phyloP scores from a whole-genome alignment of 2,113 vertebrate species.

The Tenebrosternarchus preto region DNA sequence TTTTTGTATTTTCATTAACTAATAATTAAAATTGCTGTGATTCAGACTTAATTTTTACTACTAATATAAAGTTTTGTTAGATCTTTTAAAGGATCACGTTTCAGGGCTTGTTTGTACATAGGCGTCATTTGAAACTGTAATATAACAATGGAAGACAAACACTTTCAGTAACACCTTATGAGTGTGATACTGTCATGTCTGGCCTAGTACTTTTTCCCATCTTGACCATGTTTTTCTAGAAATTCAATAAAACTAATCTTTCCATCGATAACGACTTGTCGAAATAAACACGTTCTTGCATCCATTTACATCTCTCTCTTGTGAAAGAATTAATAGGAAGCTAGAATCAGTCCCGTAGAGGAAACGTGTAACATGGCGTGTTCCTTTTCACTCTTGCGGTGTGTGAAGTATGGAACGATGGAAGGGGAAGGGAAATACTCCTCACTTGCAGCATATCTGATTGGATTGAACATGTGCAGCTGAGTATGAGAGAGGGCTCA shows the following conservation, averaged over 20 bases:
- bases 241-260: background rate
- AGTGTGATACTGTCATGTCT: background rate
- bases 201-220: background rate
- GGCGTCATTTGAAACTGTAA: slow-evolving; percentile 9
- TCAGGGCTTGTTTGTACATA: background rate
- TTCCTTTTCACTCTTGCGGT: too few relatives aligned
- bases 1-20: slow-evolving; percentile 49
- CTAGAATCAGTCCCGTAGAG: background rate
- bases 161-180: slow-evolving; percentile 16
- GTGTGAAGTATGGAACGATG: background rate
- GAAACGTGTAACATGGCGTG: too few relatives aligned
- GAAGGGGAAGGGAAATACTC: slow-evolving; percentile 5
- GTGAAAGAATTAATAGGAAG: background rate
- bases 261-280: background rate
- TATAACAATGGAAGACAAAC: slow-evolving; percentile 36
- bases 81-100: background rate
- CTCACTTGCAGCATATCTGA: slow-evolving; percentile 60
- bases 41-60: slow-evolving; percentile 4
- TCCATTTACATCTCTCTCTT: background rate
- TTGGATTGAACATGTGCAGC: slow-evolving; percentile 69
- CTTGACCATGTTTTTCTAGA: background rate
- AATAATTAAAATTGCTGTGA: slow-evolving; percentile 5
- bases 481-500: slow-evolving; percentile 54
- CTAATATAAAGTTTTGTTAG: background rate
- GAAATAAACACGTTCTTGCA: background rate